phyloP scores from a whole-genome alignment of 2,113 vertebrate genomes.

The Saguinus midas region DNA sequence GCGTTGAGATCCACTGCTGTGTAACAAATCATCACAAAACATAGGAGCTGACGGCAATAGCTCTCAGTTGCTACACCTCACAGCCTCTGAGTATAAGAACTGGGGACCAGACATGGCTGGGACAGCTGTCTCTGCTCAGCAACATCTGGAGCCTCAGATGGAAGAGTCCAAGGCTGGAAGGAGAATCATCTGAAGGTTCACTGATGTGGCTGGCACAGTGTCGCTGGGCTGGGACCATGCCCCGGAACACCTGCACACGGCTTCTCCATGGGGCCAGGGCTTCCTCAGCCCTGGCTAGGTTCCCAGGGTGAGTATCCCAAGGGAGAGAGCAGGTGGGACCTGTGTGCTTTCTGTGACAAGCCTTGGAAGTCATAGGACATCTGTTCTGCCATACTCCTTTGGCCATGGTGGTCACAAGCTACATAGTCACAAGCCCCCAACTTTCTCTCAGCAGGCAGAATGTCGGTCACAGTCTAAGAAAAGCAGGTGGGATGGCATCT shows the following conservation, averaged over 20 bases:
- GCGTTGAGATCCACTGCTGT: too few species aligned
- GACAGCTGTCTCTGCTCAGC: neutral
- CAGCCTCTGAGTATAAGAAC: neutral
- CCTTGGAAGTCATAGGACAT: neutral
- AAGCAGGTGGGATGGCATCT: neutral
- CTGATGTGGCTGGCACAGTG: accelerated
- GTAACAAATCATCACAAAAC: neutral
- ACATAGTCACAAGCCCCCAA: neutral
- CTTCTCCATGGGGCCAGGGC: neutral
- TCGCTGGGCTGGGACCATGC: neutral
- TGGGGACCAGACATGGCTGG: neutral
- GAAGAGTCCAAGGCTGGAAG: neutral
- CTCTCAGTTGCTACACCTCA: neutral
- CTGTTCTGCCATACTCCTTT: neutral
- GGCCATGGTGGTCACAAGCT: neutral
- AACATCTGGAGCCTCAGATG: neutral
- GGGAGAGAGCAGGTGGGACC: neutral
- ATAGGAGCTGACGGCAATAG: neutral
- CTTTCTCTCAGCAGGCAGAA: neutral
- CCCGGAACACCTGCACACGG: neutral
- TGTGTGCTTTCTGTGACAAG: neutral
- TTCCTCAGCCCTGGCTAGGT: neutral
- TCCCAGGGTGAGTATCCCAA: neutral
- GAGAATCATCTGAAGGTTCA: neutral
- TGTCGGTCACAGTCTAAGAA: neutral